Conservation (phyloP, 2,113 vertebrate species). For the Alexandromys fortis region DNA sequence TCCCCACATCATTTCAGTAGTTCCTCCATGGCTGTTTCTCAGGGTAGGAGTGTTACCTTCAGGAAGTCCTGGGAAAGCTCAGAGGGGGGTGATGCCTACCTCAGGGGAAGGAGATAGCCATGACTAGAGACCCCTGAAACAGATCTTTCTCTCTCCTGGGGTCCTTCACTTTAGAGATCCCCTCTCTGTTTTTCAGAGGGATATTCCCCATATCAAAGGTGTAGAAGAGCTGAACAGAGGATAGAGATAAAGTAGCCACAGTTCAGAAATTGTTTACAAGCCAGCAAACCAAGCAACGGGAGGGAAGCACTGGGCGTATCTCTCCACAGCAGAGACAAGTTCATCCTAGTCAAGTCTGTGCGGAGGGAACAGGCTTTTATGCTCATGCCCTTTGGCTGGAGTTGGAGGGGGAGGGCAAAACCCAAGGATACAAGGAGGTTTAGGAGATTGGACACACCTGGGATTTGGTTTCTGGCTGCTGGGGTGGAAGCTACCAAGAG, state of each 20-base stretch:
- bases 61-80: neutral
- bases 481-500: neutral
- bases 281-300: neutral
- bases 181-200: neutral
- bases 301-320: neutral
- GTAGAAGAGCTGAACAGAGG: neutral
- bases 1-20: neutral
- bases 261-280: neutral
- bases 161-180: neutral
- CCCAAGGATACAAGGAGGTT: neutral
- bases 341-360: neutral
- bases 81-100: neutral
- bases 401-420: neutral
- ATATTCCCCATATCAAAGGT: neutral
- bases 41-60: neutral
- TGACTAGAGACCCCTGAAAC: neutral
- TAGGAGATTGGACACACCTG: neutral
- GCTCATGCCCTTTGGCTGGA: neutral
- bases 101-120: neutral
- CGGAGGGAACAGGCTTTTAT: too few species aligned
- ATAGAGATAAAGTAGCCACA: neutral
- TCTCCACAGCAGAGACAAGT: neutral
- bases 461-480: neutral
- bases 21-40: neutral
- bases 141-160: neutral